Conservation (phyloP, 2,113 vertebrate genomes). For the Hippocampus comes region DNA sequence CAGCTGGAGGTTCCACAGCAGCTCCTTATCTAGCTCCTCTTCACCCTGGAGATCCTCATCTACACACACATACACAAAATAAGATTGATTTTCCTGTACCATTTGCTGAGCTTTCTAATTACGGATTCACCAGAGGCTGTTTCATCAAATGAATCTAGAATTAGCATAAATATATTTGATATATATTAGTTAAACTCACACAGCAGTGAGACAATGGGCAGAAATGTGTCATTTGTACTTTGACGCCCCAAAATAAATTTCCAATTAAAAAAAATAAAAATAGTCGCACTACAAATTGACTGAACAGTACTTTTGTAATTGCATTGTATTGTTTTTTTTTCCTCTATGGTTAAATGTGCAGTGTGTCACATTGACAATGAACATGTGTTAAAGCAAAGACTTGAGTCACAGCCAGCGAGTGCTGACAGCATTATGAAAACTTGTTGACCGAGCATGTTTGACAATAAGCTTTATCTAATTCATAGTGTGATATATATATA, state of each 20-base stretch:
- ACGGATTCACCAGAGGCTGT: background rate
- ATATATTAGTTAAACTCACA: too few species aligned
- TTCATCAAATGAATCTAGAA: background rate
- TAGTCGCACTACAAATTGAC: background rate
- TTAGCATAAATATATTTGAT: too few species aligned
- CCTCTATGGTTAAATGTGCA: background rate
- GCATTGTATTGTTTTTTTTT: background rate
- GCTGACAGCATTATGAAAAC: background rate
- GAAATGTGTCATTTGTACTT: too few species aligned
- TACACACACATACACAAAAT: conserved; percentile 49
- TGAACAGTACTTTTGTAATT: background rate
- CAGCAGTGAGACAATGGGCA: too few species aligned
- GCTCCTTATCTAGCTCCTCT: conserved; percentile 92
- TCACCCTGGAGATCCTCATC: conserved; percentile 89
- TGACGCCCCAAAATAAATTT: too few species aligned
- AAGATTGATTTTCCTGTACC: conserved; percentile 32
- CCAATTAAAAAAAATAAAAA: background rate
- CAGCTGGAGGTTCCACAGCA: conserved; percentile 97
- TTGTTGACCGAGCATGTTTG: background rate
- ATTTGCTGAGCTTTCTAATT: conserved; percentile 12
- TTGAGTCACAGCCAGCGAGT: background rate
- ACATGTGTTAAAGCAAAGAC: background rate
- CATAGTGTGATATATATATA: background rate
- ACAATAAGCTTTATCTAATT: background rate
- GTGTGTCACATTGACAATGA: background rate